These are phyloP conservation scores for Stichopus horrens DNA, from an alignment of 53 echinoderm and acorn worm species.

Conservation along the genomic window DNA sequence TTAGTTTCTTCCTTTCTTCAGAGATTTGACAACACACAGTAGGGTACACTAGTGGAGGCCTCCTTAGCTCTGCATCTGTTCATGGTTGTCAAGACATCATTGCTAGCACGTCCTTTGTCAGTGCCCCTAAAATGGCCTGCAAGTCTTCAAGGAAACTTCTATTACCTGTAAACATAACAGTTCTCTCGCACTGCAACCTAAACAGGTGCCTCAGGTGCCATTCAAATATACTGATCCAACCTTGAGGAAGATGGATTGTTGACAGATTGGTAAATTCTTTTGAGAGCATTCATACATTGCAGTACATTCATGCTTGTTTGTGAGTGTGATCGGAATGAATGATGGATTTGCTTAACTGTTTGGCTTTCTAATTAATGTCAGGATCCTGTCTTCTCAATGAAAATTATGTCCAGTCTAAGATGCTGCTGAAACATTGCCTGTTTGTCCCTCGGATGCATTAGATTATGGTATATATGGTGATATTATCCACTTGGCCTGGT, in stretches of 20 bases:
- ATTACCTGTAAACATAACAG: not conserved
- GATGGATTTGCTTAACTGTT: too few species aligned
- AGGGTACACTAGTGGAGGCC: not conserved
- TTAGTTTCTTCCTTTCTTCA: not conserved
- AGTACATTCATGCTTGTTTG: too few species aligned
- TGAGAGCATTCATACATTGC: not conserved
- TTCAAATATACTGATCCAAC: not conserved
- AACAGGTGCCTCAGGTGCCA: not conserved
- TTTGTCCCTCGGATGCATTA: too few species aligned
- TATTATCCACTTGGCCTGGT: too few species aligned
- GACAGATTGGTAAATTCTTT: not conserved
- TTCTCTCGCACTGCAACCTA: not conserved
- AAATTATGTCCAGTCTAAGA: too few species aligned
- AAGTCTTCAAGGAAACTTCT: not conserved
- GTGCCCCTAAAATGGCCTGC: not conserved
- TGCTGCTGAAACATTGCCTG: too few species aligned
- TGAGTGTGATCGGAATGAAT: too few species aligned
- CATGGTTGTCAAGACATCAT: not conserved
- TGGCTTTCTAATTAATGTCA: too few species aligned
- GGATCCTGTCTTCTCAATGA: too few species aligned
- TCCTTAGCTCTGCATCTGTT: not conserved
- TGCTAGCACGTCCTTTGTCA: not conserved
- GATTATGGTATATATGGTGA: too few species aligned
- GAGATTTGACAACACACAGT: not conserved
- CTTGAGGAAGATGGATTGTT: not conserved